A percentile compares a stretch with the other conserved stretches of the same genome.
Conservation (phyloP, 2,113 vertebrate species). For the Sigmodon hispidus region DNA sequence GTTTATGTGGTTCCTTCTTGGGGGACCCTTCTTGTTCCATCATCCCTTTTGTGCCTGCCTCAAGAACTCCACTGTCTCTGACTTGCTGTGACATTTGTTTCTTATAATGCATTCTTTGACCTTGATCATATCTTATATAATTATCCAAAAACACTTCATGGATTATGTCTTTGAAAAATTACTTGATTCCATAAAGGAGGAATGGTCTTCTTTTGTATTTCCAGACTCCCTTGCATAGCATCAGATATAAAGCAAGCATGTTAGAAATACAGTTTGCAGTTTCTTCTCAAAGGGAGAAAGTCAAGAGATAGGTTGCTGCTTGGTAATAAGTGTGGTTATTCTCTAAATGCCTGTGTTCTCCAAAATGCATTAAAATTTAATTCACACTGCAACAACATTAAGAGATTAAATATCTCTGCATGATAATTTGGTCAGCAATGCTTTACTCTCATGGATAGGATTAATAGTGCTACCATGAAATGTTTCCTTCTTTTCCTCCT, state of each 20-base stretch:
- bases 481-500: not conserved
- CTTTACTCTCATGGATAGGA: not conserved
- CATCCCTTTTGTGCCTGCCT: not conserved
- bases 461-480: not conserved
- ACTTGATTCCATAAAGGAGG: not conserved
- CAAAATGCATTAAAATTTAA: not conserved
- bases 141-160: constrained; percentile 57
- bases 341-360: not conserved
- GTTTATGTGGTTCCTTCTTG: not conserved
- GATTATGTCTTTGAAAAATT: constrained; percentile 62
- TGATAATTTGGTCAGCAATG: not conserved
- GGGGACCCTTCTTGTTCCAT: not conserved
- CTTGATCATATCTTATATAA: constrained; percentile 33
- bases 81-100: not conserved
- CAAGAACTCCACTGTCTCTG: not conserved
- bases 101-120: constrained; percentile 10
- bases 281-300: not conserved
- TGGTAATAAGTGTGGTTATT: not conserved
- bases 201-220: constrained; percentile 31
- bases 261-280: constrained; percentile 7
- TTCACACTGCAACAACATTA: not conserved
- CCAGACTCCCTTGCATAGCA: not conserved
- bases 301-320: not conserved
- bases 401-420: not conserved
- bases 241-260: not conserved